Evolutionary conservation across 2,797 vertebrate species (phyloP), one percentile per base, ranked within the genome.

Genomic region (Aulostomus chinensis): DNA sequence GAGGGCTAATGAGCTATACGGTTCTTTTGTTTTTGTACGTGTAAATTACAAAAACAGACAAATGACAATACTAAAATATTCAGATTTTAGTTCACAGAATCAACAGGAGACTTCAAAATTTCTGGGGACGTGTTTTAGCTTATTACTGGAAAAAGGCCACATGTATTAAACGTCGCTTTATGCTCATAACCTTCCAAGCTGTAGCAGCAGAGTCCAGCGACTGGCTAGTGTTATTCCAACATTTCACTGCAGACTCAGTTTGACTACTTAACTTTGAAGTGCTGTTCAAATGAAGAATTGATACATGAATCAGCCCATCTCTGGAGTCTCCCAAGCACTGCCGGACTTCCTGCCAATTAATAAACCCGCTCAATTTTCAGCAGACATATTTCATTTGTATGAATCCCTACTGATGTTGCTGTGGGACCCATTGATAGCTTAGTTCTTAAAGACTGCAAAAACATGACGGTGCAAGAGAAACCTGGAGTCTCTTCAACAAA

Each of bases 321-420:
- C 68, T 15, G 22, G 73, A 79, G 78, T 51, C 48, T 40, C 36
- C 40, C 9, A 68, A 83, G 66, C 49, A 60, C 68, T 21, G 64
- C 61, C 69, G 42, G 65, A 65, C 61, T 73, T 60, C 62, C 66
- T 64, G 58, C 68, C 73, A 79, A 84, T 79, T 81, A 81, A 81
- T 84, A 79, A 79, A 67, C 34, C 48, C 21, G 49, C 14, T 52
- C 61, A 61, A 40, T 60, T 63, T 73, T 76, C 73, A 48, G 58
- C 47, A 57, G 70, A 75, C 36, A 69, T 64, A 69, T 72, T 78
- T 76, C 72, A 74, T 47, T 47, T 31, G 35, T 58, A 58, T 62
- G 68, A 77, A 72, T 75, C 73, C 71, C 60, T 58, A 7, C 53
- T 58, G 51, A 46, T 70, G 55, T 63, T 35, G 62, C 68, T 52